phyloP scores from a whole-genome alignment of 2,888 invertebrate genomes.

The Leucophenga montana region DNA sequence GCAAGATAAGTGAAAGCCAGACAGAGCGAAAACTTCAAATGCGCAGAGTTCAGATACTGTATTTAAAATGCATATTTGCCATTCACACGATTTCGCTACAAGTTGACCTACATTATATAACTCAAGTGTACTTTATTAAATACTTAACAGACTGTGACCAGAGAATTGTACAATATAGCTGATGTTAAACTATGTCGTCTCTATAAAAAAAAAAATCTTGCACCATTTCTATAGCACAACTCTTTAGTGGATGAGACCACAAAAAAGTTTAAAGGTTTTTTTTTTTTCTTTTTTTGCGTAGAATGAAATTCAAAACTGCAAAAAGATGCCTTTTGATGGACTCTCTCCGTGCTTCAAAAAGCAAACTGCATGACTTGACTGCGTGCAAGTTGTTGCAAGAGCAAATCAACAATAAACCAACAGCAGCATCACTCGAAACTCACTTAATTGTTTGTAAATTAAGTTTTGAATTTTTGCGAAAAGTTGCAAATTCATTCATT shows the following conservation, averaged over 20 bases:
- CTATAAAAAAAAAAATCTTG: not conserved
- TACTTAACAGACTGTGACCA: too few species aligned
- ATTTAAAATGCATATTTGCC: too few species aligned
- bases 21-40: too few species aligned
- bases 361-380: not conserved
- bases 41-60: too few species aligned
- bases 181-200: conserved; percentile 42
- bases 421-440: conserved; percentile 19
- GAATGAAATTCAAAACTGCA: conserved; percentile 13
- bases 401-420: not conserved
- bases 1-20: too few species aligned
- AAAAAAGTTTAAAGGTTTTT: not conserved
- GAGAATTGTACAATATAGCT: conserved; percentile 37
- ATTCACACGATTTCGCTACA: too few species aligned
- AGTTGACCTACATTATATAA: too few species aligned
- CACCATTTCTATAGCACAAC: too few species aligned
- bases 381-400: too few species aligned
- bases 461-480: conserved; percentile 23
- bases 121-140: too few species aligned
- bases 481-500: conserved; percentile 29
- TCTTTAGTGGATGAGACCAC: too few species aligned
- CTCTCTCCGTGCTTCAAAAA: not conserved
- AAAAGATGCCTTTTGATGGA: not conserved
- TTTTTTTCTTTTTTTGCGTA: conserved; percentile 5
- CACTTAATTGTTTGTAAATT: conserved; percentile 28